These are phyloP conservation scores for Listrodromus nycthemerus DNA, from an alignment of 2,888 invertebrate genomes.

Conservation along the genomic window DNA sequence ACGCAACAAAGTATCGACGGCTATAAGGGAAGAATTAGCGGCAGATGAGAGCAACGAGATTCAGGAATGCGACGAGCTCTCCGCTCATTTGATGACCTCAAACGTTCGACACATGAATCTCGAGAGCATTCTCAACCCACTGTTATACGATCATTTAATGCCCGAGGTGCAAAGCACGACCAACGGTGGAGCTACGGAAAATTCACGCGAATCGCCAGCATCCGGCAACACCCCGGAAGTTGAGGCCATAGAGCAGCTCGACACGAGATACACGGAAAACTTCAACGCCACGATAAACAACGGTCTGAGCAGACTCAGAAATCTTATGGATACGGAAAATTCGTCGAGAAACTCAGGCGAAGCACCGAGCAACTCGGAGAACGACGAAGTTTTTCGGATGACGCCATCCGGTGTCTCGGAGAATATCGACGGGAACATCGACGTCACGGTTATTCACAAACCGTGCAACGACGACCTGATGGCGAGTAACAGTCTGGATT, in stretches of 20 bases:
- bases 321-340: constrained; percentile 68
- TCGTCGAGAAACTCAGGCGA: constrained; percentile 25
- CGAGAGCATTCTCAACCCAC: constrained; percentile 79
- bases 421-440: constrained; percentile 75
- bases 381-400: constrained; percentile 69
- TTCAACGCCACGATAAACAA: constrained; percentile 75
- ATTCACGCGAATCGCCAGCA: constrained; percentile 52
- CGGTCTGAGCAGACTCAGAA: constrained; percentile 73
- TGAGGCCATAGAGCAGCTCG: constrained; percentile 76
- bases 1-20: constrained; percentile 75
- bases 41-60: constrained; percentile 76
- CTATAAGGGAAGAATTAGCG: constrained; percentile 78
- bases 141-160: constrained; percentile 80
- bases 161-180: constrained; percentile 72
- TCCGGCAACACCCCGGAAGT: constrained; percentile 72
- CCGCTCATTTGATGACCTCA: constrained; percentile 77
- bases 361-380: constrained; percentile 56
- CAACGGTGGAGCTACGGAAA: constrained; percentile 35
- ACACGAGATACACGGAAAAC: constrained; percentile 77
- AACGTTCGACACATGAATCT: constrained; percentile 79
- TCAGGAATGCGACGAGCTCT: constrained; percentile 76
- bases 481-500: constrained; percentile 73
- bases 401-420: constrained; percentile 76
- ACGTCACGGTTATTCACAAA: constrained; percentile 75
- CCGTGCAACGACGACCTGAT: constrained; percentile 74